These are phyloP conservation scores for Crepidodera aurea DNA, from an alignment of 2,888 invertebrate species.

Conservation along the genomic window DNA sequence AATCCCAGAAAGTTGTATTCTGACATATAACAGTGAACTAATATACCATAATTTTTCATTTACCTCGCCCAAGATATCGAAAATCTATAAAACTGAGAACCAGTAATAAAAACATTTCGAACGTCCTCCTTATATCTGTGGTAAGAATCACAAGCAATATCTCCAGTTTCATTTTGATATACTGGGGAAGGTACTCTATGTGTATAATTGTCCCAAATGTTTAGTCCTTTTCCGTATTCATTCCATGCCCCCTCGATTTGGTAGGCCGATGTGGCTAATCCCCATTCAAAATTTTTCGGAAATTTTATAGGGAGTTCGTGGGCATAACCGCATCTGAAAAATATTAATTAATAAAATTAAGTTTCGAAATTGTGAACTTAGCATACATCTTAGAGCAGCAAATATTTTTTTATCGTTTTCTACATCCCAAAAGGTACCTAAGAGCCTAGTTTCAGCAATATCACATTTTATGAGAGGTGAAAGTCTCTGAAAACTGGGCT, in stretches of 20 bases:
- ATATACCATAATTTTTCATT: too few species aligned
- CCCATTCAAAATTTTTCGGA: slow-evolving; percentile 53
- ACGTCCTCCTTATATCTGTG: slow-evolving; percentile 71
- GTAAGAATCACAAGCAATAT: slow-evolving; percentile 73
- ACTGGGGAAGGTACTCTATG: slow-evolving; percentile 21
- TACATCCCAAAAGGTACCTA: too few species aligned
- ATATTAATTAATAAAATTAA: neutral
- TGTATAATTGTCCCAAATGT: slow-evolving; percentile 34
- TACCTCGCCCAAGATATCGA: slow-evolving; percentile 47
- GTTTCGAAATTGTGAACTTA: too few species aligned
- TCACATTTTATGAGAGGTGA: too few species aligned
- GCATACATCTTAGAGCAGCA: too few species aligned
- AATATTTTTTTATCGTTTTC: too few species aligned
- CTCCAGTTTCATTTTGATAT: slow-evolving; percentile 62
- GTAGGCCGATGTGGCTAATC: slow-evolving; percentile 55
- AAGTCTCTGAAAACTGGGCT: too few species aligned
- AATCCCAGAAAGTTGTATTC: too few species aligned
- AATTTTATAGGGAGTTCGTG: slow-evolving; percentile 56
- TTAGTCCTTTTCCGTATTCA: slow-evolving; percentile 65
- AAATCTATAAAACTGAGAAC: slow-evolving; percentile 65
- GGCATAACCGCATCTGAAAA: neutral
- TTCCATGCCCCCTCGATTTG: slow-evolving; percentile 60
- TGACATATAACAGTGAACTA: too few species aligned
- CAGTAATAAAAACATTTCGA: slow-evolving; percentile 64
- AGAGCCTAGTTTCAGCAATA: too few species aligned